These are phyloP conservation scores for Sebastes trivittatus DNA, from an alignment of 2,797 vertebrate genomes.

Conservation along the genomic window DNA sequence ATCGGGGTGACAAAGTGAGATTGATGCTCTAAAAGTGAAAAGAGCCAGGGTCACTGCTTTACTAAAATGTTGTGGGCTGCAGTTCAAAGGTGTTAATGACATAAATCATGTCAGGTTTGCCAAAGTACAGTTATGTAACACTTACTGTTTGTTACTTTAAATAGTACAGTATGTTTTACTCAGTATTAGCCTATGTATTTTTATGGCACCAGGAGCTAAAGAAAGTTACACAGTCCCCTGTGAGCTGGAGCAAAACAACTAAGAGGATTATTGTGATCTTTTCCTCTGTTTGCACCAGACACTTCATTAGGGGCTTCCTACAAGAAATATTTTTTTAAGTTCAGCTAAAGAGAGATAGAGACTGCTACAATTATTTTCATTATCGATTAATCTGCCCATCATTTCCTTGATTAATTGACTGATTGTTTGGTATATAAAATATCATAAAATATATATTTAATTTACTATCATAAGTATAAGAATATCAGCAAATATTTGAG, in stretches of 20 bases:
- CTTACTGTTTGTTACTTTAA: constrained; percentile 7
- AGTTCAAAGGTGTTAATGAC: background rate
- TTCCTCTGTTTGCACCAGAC: background rate
- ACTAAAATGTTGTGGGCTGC: too few species aligned
- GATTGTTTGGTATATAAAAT: background rate
- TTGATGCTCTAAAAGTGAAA: background rate
- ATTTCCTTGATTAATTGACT: background rate
- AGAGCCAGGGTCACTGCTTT: background rate
- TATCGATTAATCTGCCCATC: background rate
- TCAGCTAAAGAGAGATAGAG: background rate
- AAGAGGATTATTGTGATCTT: constrained; percentile 48
- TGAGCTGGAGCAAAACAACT: constrained; percentile 29
- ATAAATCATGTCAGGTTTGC: background rate
- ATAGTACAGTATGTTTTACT: background rate
- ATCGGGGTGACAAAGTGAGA: background rate
- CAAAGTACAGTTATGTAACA: background rate
- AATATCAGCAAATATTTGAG: background rate
- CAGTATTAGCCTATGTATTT: constrained; percentile 7
- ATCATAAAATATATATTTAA: background rate
- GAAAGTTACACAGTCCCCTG: constrained; percentile 35
- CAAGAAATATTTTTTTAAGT: background rate
- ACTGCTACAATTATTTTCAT: background rate
- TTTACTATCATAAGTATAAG: background rate
- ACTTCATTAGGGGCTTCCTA: background rate
- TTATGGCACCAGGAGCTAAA: constrained; percentile 23